These are phyloP conservation scores for Gnatocerus cornutus DNA, from an alignment of 2,888 invertebrate genomes.

Conservation along the genomic window DNA sequence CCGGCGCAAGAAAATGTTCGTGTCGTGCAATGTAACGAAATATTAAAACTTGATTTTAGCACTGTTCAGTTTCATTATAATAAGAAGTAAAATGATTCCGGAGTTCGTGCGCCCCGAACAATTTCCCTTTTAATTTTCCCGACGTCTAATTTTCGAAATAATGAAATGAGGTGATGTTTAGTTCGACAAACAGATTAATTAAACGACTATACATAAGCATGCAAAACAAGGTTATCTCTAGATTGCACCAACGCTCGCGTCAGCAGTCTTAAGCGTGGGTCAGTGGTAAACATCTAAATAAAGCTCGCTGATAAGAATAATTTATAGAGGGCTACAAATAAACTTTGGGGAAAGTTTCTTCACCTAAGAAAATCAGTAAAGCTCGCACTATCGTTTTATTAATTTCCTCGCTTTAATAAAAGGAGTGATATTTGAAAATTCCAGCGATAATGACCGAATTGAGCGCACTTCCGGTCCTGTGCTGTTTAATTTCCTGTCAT, in stretches of 20 bases:
- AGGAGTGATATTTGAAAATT: constrained; percentile 17
- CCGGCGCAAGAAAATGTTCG: no score
- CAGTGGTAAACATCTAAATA: constrained; percentile 18
- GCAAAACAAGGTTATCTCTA: constrained; percentile 9
- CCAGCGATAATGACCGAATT: constrained; percentile 30
- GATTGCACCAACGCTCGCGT: constrained; percentile 8
- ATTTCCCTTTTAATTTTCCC: background rate
- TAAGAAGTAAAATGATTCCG: background rate
- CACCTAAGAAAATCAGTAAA: no score
- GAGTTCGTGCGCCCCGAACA: background rate
- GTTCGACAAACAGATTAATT: constrained; percentile 7
- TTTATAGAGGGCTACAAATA: background rate
- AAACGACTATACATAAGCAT: constrained; percentile 10
- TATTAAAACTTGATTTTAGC: background rate
- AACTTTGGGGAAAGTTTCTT: no score
- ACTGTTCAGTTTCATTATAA: background rate
- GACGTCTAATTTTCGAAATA: background rate
- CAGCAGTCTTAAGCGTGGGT: constrained; percentile 8
- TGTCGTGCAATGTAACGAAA: background rate
- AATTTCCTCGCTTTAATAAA: constrained; percentile 37
- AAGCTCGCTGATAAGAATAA: no score
- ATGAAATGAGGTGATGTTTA: background rate
- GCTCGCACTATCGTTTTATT: constrained; percentile 24
- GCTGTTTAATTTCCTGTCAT: constrained; percentile 39
- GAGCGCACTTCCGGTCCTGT: constrained; percentile 19